Evolutionary conservation across 1,140 invertebrate species (phyloP), one percentile per base, ranked within the genome.

Genomic region (Cyrtorhinus lividipennis): DNA sequence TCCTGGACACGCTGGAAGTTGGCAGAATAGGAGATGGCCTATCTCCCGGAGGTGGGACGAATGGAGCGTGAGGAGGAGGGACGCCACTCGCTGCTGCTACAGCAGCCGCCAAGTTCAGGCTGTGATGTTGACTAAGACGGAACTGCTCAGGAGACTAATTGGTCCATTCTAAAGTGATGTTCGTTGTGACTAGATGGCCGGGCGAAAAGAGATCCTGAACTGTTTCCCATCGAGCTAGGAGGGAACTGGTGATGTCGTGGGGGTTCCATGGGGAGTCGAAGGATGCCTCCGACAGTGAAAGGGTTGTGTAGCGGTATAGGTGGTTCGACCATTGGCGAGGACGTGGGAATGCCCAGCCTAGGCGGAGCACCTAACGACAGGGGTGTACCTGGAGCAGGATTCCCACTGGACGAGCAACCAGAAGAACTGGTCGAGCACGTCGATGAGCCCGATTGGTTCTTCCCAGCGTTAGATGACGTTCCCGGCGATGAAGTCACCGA

Each of bases 81-180:
- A 65, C 62, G 0, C 63, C 76, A 67, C 79, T 84, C 63, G 68
- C 66, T 15, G 79, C 65, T 0, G 69, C 69, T 79, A 76, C 62
- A 77, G 72, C 22, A 78, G 79, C 63, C 61, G 70, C 69, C 1
- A 66, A 67, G 57, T 62, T 69, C n/a, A n/a, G n/a, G 66, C 64
- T 67, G 75, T 24, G 79, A 76, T 53, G 82, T 24, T 72, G 69
- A 56, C 72, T 73, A n/a, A 77, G 64, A n/a, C 86, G 79, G 70
- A 88, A 86, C 71, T 88, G 86, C 69, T 88, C 86, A 45, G n/a
- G 82, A 85, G 8, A 89, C 83, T 30, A 90, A 75, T 71, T 88
- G 85, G 71, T 89, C 86, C 82, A 88, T 86, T 62, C 86, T 79
- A 73, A 87, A 88, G 63, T 84, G 79, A 70, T 86, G 83, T 71